Conservation (phyloP, 92 coral and sea anemone species). For the Parazoanthus darwini region DNA sequence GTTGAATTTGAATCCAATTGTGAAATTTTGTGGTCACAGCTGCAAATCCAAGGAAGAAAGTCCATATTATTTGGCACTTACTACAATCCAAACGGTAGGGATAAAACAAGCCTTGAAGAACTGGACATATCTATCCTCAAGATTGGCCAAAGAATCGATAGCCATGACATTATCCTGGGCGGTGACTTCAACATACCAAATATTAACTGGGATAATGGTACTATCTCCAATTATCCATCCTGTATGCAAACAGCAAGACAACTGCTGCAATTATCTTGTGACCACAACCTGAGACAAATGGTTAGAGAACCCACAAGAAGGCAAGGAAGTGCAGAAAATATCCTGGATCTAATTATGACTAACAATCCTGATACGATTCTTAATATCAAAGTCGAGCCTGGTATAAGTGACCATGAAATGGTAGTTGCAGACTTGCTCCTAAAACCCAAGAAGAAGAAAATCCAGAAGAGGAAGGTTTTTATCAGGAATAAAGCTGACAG, state of each 20-base stretch:
- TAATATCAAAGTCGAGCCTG: constrained; percentile 50
- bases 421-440: constrained; percentile 49
- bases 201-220: constrained; percentile 41
- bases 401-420: constrained; percentile 71
- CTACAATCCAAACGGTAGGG: constrained; percentile 52
- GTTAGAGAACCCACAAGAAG: constrained; percentile 45
- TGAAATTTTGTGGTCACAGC: constrained; percentile 48
- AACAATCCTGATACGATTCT: constrained; percentile 38
- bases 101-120: constrained; percentile 44
- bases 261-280: constrained; percentile 41
- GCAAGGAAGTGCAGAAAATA: constrained; percentile 42
- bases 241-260: constrained; percentile 40
- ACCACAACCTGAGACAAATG: constrained; percentile 43
- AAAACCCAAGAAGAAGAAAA: constrained; percentile 44
- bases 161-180: constrained; percentile 50
- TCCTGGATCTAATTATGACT: constrained; percentile 53
- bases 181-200: constrained; percentile 42
- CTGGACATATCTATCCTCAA: constrained; percentile 49
- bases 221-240: constrained; percentile 44
- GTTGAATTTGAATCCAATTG: constrained; percentile 43
- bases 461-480: constrained; percentile 44
- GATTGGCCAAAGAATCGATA: constrained; percentile 49
- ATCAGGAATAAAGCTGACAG: constrained; percentile 62
- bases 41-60: constrained; percentile 43
- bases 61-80: constrained; percentile 35